phyloP scores from a whole-genome alignment of 2,113 vertebrate genomes.

The Oncorhynchus clarkii region DNA sequence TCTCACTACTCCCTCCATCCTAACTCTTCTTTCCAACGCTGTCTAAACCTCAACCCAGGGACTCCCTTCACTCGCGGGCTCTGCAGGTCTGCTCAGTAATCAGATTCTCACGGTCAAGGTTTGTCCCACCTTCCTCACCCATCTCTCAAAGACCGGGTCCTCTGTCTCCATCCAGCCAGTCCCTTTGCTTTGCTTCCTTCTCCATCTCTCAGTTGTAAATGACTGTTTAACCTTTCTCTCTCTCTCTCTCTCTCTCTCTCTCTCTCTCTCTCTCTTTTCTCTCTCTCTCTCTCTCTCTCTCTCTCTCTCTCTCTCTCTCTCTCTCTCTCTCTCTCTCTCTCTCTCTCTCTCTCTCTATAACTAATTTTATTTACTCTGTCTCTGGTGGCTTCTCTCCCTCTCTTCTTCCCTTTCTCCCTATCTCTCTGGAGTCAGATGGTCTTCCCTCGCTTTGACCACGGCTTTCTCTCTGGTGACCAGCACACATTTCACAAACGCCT shows the following conservation, averaged over 20 bases:
- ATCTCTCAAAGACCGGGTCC: too few relatives aligned
- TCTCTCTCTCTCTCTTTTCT: not conserved
- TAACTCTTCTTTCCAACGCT: not conserved
- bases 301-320: too few relatives aligned
- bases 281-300: not conserved
- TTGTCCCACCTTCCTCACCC: conserved; percentile 15
- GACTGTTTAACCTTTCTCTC: not conserved
- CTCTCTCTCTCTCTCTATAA: too few relatives aligned
- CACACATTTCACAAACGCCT: conserved; percentile 52
- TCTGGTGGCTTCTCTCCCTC: too few relatives aligned
- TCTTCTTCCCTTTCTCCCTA: not conserved
- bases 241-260: not conserved
- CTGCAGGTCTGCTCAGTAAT: conserved; percentile 56
- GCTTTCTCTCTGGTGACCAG: conserved; percentile 75
- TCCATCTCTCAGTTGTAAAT: not conserved
- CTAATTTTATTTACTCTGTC: not conserved
- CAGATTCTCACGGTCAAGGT: conserved; percentile 60
- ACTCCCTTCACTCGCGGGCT: conserved; percentile 28
- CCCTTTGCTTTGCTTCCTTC: not conserved
- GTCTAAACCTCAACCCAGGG: conserved; percentile 25
- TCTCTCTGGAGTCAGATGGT: conserved; percentile 67
- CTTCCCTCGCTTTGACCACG: conserved; percentile 70
- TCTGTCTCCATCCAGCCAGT: not conserved
- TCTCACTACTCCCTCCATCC: not conserved
- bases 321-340: not conserved